Evolutionary conservation across 1,140 invertebrate species (phyloP), one percentile per base, ranked within the genome.

Genomic region (Episyrphus balteatus): DNA sequence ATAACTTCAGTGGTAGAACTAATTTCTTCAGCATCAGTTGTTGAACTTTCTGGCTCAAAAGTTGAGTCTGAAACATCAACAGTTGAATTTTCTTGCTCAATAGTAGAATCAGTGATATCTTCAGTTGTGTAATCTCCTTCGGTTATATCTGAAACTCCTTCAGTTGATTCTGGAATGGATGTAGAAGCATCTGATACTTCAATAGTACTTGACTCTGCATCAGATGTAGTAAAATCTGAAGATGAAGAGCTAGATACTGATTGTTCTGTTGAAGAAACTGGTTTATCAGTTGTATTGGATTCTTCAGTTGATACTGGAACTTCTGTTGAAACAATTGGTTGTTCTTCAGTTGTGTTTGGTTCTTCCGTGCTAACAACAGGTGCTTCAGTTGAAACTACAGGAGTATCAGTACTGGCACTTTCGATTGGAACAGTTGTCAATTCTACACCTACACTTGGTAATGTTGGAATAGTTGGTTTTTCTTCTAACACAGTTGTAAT

Each of bases 231-330:
- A n/a, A 26, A 26, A 26, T 26, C 21, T 26, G 21, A 26, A 5
- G 21, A 26, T 5, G 21, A 26, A n/a, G n/a, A n/a, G n/a, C n/a
- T n/a, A n/a, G n/a, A 5, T 26, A 3, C 21, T 26, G 21, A 26
- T 26, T 8, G n/a, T 19, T 43, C 32, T 33, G 38, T 30, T 18
- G 47, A 42, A 6, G 38, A 33, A n/a, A 38, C 40, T 3, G 19
- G 5, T 9, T 32, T 44, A 26, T 42, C 44, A 5, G 42, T 36
- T 5, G 49, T 14, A 2, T 46, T 18, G 7, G 34, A 26, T 13
- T 38, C 44, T 15, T 39, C 47, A 7, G 33, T 48, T 11, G 39
- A 36, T 46, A n/a, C 34, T 9, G 48, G 42, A 18, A 21, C 43
- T 17, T 42, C 46, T 15, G 39, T 31, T 33, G 39, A 34, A 13